These are phyloP conservation scores for Drosophila pseudotakahashii DNA, from an alignment of 2,888 invertebrate genomes.

Conservation along the genomic window DNA sequence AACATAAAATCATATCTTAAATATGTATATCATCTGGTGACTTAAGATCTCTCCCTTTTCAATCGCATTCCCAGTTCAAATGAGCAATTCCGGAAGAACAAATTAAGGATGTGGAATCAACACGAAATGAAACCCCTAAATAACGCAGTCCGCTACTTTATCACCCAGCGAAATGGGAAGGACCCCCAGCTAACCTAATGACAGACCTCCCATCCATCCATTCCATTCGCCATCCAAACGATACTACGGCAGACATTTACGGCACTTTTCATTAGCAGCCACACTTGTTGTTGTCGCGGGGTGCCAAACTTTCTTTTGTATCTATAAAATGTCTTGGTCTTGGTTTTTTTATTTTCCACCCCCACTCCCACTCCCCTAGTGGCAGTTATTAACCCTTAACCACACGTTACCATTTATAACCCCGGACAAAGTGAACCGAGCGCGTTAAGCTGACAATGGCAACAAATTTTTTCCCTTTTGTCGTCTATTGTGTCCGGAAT, in stretches of 20 bases:
- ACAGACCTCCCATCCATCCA: conserved; percentile 1
- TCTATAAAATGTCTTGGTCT: conserved; percentile 66
- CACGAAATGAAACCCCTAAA: conserved; percentile 12
- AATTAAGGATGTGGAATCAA: conserved; percentile 7
- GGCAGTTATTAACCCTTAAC: conserved; percentile 83
- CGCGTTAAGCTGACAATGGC: conserved; percentile 80
- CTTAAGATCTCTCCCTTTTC: background rate
- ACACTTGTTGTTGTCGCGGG: conserved; percentile 57
- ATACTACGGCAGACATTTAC: conserved; percentile 52
- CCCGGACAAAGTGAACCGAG: conserved; percentile 67
- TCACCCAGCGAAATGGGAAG: background rate
- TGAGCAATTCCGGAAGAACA: background rate
- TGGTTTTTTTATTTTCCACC: conserved; percentile 52
- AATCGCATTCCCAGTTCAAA: background rate
- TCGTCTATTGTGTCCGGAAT: conserved; percentile 36
- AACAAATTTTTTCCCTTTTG: conserved; percentile 41
- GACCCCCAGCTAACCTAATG: conserved; percentile 19
- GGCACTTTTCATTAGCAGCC: conserved; percentile 76
- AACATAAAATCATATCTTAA: no score
- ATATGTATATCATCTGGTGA: background rate
- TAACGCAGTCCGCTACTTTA: conserved; percentile 19
- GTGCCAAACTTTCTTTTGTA: conserved; percentile 43
- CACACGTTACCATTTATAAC: conserved; percentile 82
- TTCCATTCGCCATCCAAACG: conserved; percentile 34
- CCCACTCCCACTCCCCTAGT: conserved; percentile 55